A percentile compares a stretch with the other conserved stretches of the same genome.
These are phyloP conservation scores for Mastomys coucha DNA, from an alignment of 2,113 vertebrate species.

Conservation along the genomic window DNA sequence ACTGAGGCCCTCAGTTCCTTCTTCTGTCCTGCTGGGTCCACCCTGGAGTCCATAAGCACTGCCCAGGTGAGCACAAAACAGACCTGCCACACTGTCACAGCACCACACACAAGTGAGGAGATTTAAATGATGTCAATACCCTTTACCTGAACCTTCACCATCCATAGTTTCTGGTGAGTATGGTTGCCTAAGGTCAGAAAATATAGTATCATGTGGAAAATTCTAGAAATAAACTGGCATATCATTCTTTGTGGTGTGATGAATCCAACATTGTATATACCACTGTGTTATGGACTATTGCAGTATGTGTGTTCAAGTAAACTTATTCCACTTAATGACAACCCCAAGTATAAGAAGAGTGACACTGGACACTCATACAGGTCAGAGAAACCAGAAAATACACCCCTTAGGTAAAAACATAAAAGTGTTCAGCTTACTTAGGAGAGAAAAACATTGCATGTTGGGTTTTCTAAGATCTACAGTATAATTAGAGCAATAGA, in stretches of 20 bases:
- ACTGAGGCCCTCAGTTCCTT: not conserved
- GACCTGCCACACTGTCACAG: not conserved
- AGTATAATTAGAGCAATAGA: not conserved
- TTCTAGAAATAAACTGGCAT: not conserved
- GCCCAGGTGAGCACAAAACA: not conserved
- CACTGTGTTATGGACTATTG: not conserved
- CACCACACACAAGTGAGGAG: not conserved
- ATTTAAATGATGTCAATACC: not conserved
- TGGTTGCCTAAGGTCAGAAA: not conserved
- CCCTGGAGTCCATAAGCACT: not conserved
- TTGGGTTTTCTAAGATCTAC: not conserved
- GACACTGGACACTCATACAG: not conserved
- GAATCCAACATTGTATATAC: not conserved
- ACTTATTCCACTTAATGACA: not conserved
- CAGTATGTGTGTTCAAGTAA: not conserved
- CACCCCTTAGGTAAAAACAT: not conserved
- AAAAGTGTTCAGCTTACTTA: not conserved
- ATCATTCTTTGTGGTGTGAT: not conserved
- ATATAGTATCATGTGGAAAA: not conserved
- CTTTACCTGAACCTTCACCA: not conserved
- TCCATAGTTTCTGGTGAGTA: not conserved
- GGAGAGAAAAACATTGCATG: not conserved
- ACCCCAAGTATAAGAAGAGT: not conserved
- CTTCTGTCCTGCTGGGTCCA: not conserved
- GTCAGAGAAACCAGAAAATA: not conserved